A percentile compares a stretch with the other conserved stretches of the same genome.
These are phyloP conservation scores for Sycophila texana DNA, from an alignment of 2,888 invertebrate genomes.

Conservation along the genomic window DNA sequence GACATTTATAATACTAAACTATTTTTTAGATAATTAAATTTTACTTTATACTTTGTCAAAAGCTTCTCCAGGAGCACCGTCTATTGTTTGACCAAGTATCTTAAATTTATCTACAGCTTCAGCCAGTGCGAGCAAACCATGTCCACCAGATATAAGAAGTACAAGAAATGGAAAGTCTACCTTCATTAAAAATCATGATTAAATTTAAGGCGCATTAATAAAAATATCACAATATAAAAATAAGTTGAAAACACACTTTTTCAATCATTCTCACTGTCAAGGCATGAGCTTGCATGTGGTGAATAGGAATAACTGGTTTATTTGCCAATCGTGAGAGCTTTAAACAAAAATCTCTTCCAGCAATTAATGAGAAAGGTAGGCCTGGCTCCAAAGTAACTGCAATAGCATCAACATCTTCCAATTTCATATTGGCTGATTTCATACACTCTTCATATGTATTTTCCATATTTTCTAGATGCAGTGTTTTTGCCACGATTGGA, in stretches of 20 bases:
- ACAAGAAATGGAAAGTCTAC: constrained; percentile 92
- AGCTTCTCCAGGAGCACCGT: constrained; percentile 95
- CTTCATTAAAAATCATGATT: constrained; percentile 62
- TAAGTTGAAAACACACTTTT: constrained; percentile 72
- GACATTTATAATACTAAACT: not conserved
- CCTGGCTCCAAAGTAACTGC: constrained; percentile 95
- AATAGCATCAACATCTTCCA: constrained; percentile 88
- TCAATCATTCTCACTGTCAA: constrained; percentile 88
- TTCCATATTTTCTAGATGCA: constrained; percentile 89
- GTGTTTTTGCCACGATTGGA: constrained; percentile 88
- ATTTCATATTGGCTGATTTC: constrained; percentile 78
- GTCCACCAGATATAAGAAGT: constrained; percentile 94
- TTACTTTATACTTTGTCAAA: constrained; percentile 87
- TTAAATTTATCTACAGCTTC: constrained; percentile 85
- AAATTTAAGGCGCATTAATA: not conserved
- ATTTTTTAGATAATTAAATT: constrained; percentile 4
- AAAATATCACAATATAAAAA: not conserved
- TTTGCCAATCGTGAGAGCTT: constrained; percentile 81
- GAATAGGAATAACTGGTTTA: constrained; percentile 94
- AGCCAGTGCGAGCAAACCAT: constrained; percentile 88
- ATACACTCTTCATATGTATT: constrained; percentile 83
- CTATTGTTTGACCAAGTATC: constrained; percentile 86
- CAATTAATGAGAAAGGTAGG: constrained; percentile 84
- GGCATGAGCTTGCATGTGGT: constrained; percentile 99
- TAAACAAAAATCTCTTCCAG: constrained; percentile 91